Conservation (phyloP, 2,797 vertebrate genomes). For the Pagetopsis macropterus region DNA sequence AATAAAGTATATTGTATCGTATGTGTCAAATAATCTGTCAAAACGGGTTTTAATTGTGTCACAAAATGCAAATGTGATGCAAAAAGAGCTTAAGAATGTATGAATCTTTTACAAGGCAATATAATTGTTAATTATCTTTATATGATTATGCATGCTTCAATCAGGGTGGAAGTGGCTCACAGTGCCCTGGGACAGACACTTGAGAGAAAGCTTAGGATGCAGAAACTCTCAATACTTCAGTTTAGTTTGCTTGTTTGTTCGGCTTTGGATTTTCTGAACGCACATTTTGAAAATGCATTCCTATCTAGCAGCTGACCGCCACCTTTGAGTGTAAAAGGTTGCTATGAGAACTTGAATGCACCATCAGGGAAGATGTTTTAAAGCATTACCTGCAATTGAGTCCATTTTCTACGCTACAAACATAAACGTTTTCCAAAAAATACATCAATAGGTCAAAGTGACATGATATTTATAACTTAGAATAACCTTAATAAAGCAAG, state of each 20-base stretch:
- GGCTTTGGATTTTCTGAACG: background rate
- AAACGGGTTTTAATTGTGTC: background rate
- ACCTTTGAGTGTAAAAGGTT: too few species aligned
- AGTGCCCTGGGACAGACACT: constrained; percentile 2
- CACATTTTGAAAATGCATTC: background rate
- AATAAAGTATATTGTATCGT: too few species aligned
- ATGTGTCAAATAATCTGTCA: background rate
- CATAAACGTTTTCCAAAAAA: background rate
- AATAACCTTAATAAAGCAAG: background rate
- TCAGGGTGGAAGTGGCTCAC: constrained; percentile 27
- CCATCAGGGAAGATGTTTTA: background rate
- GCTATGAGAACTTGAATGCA: too few species aligned
- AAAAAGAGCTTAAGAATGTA: constrained; percentile 5
- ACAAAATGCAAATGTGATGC: background rate
- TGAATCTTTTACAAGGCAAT: constrained; percentile 34
- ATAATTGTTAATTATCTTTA: constrained; percentile 29
- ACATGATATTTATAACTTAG: background rate
- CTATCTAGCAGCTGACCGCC: background rate
- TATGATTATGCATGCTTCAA: constrained; percentile 34
- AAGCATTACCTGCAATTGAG: background rate
- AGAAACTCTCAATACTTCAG: background rate
- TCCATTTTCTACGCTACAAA: background rate
- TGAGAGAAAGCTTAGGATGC: constrained; percentile 5
- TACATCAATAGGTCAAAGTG: background rate
- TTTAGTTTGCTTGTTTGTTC: background rate